Base-by-base conservation (phyloP, 2,113 vertebrate genomes). In the Ophthalmolycus amberensis region DNA sequence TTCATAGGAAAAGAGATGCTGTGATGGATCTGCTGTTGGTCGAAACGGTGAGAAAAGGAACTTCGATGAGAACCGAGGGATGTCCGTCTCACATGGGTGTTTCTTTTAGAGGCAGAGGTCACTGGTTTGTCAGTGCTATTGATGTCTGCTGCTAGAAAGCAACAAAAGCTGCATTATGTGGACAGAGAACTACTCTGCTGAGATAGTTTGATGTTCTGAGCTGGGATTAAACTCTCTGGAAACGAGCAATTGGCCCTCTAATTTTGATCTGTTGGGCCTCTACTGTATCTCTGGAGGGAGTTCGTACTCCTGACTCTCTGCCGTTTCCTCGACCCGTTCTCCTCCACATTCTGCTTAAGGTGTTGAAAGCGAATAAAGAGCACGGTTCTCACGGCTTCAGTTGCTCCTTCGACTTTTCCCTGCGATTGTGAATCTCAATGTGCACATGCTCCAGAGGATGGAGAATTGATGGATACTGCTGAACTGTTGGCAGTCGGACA, bases 151-250 rank as follows among this genome's bases (percentile, higher is more conserved):
- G 27, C 9, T 50, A 58, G 34, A 79, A 42, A 54, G 46, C 58
- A 71, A 40, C 44, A 54, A 14, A 71, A 79, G n/a, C 58, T 52
- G 58, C 77, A 42, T 54, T 16, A 29, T 63, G 58, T 48, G 29
- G n/a, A 50, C 27, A 18, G 14, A 46, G 48, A 12, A n/a, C n/a
- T 27, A 40, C 22, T 69, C 5, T 2, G 38, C 52, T 69, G 54
- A 60, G 40, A 48, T 60, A 27, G 29, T 59, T 27, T 69, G 27
- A 77, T 48, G 52, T 29, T 60, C 16, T 59, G 38, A 59, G 27
- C 20, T 68, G 25, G 1, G 42, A 22, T 59, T 32, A 59, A 40
- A 59, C 52, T 42, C 7, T n/a, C 22, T 60, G 11, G n/a, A 79
- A 71, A 34, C 29, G 14, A 70, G 16, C 4, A 25, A 29, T 38